phyloP scores from a whole-genome alignment of 1,140 invertebrate genomes.

The Sycophila sp. region DNA sequence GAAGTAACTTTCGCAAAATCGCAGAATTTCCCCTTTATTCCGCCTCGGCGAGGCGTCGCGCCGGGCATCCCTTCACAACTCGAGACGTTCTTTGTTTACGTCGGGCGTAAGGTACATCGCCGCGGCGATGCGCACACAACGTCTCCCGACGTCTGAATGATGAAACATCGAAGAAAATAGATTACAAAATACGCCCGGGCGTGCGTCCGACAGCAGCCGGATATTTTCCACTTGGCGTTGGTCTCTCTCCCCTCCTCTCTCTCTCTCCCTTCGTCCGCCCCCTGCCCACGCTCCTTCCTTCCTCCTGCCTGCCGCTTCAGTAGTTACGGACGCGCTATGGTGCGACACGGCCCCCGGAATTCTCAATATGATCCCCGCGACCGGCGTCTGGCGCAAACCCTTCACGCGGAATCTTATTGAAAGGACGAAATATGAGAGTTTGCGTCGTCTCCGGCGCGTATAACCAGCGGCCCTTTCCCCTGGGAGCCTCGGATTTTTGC shows the following conservation, averaged over 20 bases:
- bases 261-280: too few species aligned
- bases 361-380: constrained; percentile 3
- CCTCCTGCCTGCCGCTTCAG: too few species aligned
- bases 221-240: constrained; percentile 23
- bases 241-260: too few species aligned
- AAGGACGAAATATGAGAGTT: constrained; percentile 49
- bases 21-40: too few species aligned
- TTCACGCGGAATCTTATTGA: constrained; percentile 56
- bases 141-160: neutral
- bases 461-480: neutral
- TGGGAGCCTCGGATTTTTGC: neutral
- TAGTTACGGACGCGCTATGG: neutral
- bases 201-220: neutral
- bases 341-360: constrained; percentile 21
- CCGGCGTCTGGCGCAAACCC: neutral
- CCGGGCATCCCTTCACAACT: too few species aligned
- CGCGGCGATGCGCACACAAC: too few species aligned
- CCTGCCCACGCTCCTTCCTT: too few species aligned
- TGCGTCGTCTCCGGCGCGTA: too few species aligned
- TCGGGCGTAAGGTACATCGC: too few species aligned
- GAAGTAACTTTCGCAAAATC: too few species aligned
- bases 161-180: neutral
- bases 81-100: too few species aligned
- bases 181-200: neutral
- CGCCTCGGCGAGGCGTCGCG: too few species aligned